Conservation (phyloP, 2,888 invertebrate genomes). For the Chloroclysta siterata region DNA sequence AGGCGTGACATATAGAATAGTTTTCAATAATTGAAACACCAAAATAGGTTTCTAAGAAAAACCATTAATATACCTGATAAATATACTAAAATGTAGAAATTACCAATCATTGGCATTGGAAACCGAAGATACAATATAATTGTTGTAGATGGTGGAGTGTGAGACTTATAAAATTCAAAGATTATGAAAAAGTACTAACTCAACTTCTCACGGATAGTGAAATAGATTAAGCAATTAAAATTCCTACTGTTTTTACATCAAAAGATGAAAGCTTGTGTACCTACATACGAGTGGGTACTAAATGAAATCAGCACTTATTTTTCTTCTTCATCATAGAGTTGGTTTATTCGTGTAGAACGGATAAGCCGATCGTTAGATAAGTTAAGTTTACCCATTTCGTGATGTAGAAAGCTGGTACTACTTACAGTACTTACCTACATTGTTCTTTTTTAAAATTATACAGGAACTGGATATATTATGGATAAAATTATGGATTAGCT, state of each 20-base stretch:
- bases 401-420: constrained; percentile 55
- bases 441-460: constrained; percentile 37
- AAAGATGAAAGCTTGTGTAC: background rate
- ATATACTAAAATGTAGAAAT: too few species aligned
- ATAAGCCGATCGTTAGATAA: constrained; percentile 39
- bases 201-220: too few species aligned
- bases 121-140: too few species aligned
- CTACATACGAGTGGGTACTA: background rate
- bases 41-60: constrained; percentile 12
- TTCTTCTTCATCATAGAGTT: background rate
- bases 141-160: too few species aligned
- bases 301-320: background rate
- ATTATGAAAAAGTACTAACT: too few species aligned
- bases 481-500: too few species aligned
- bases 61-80: too few species aligned
- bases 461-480: too few species aligned
- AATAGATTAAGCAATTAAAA: too few species aligned
- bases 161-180: too few species aligned
- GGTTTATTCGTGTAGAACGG: constrained; percentile 51
- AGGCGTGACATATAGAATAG: constrained; percentile 17
- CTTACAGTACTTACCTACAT: constrained; percentile 40
- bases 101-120: too few species aligned
- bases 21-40: constrained; percentile 12
- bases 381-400: constrained; percentile 35
- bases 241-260: too few species aligned